Evolutionary conservation across 2,888 invertebrate species (phyloP).

Genomic region (Standfussiana lucernea): DNA sequence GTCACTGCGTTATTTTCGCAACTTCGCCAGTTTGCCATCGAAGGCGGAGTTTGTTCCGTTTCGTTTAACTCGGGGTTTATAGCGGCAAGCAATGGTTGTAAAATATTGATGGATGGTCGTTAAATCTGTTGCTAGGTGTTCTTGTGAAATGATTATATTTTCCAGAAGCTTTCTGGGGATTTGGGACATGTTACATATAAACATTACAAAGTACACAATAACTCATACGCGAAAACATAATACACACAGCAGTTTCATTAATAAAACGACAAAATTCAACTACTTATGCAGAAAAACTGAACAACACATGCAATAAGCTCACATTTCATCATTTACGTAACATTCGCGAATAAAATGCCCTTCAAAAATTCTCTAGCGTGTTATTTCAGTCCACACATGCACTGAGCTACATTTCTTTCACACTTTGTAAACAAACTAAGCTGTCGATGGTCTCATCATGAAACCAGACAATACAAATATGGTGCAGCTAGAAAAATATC

Average conservation of each 20-base stretch:
- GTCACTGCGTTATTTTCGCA: slow-evolving; percentile 80
- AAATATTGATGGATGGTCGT: slow-evolving; percentile 50
- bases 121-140: slow-evolving; percentile 37
- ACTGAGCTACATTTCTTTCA: slow-evolving; percentile 41
- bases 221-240: not conserved
- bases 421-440: slow-evolving; percentile 61
- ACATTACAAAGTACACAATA: not conserved
- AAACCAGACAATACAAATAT: slow-evolving; percentile 46
- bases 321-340: slow-evolving; percentile 46
- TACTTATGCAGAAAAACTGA: not conserved
- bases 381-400: slow-evolving; percentile 57
- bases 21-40: slow-evolving; percentile 66
- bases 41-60: slow-evolving; percentile 63
- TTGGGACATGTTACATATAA: not conserved
- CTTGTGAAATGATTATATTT: not conserved
- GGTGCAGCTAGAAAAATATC: slow-evolving; percentile 39
- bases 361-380: slow-evolving; percentile 56
- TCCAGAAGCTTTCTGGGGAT: not conserved
- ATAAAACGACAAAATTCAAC: not conserved
- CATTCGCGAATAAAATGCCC: slow-evolving; percentile 53
- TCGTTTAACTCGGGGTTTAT: slow-evolving; percentile 74
- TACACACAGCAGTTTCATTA: not conserved
- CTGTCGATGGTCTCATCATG: slow-evolving; percentile 47
- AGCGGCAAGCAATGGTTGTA: slow-evolving; percentile 63
- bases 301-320: slow-evolving; percentile 13